phyloP scores from a whole-genome alignment of 2,113 vertebrate species.

The Erythrolamprus reginae region DNA sequence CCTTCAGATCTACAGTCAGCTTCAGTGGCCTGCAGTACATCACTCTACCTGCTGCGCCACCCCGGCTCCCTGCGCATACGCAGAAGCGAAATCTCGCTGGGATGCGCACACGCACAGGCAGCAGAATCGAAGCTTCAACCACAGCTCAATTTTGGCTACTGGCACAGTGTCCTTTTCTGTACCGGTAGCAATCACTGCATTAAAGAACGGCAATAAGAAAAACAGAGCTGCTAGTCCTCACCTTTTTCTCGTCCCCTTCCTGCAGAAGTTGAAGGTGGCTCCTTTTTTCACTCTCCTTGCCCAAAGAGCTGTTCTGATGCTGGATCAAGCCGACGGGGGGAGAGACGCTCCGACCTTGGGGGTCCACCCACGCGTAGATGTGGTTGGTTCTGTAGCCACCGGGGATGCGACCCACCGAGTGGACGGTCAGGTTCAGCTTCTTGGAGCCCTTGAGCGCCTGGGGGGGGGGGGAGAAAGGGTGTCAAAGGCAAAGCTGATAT shows the following conservation, averaged over 20 bases:
- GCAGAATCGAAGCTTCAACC: too few relatives aligned
- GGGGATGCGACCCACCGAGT: conserved; percentile 88
- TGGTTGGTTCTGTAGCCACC: conserved; percentile 95
- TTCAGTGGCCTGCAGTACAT: too few relatives aligned
- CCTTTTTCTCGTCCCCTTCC: conserved; percentile 95
- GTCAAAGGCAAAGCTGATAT: not conserved
- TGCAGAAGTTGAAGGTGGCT: conserved; percentile 91
- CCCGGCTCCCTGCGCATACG: too few relatives aligned
- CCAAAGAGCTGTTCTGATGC: conserved; percentile 75
- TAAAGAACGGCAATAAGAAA: not conserved
- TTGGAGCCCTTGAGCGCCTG: conserved; percentile 95
- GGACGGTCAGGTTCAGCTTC: conserved; percentile 87
- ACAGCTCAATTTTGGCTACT: too few relatives aligned
- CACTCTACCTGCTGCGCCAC: too few relatives aligned
- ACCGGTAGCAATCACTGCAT: too few relatives aligned
- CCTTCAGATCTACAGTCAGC: too few relatives aligned
- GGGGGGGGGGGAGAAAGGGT: too few relatives aligned
- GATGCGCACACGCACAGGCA: too few relatives aligned
- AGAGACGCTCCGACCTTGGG: conserved; percentile 86
- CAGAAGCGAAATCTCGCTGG: too few relatives aligned
- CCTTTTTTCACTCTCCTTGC: conserved; percentile 76
- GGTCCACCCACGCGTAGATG: conserved; percentile 97
- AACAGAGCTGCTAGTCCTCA: conserved; percentile 48
- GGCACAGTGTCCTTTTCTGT: too few relatives aligned
- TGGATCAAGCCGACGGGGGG: conserved; percentile 79